Evolutionary conservation across 2,797 vertebrate species (phyloP).

Genomic region (Rhinogobio ventralis): DNA sequence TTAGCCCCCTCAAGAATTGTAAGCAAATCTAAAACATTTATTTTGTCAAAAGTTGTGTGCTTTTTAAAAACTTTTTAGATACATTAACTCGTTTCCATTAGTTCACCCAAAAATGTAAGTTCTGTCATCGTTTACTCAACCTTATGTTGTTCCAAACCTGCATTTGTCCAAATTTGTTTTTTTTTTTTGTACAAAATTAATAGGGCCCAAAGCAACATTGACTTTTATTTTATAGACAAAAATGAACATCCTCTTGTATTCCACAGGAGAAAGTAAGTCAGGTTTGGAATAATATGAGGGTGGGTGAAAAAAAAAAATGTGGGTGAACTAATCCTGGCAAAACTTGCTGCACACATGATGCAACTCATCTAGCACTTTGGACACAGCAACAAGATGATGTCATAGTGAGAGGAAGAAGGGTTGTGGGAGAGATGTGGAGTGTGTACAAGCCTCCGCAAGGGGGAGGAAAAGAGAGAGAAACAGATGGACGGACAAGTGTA

Average conservation of each 20-base stretch:
- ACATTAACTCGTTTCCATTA: not conserved
- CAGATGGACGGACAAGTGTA: conserved; percentile 32
- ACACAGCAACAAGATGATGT: conserved; percentile 1
- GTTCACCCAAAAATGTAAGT: too few relatives aligned
- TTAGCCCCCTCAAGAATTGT: not conserved
- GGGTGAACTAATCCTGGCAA: not conserved
- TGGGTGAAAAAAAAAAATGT: not conserved
- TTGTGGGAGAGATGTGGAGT: conserved; percentile 44
- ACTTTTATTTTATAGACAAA: not conserved
- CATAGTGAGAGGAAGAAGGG: conserved; percentile 41
- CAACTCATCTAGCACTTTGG: conserved; percentile 7
- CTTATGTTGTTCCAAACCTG: not conserved
- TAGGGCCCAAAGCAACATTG: not conserved
- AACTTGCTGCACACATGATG: conserved; percentile 16
- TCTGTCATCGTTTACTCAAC: not conserved
- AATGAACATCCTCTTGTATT: not conserved
- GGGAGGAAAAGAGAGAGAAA: conserved; percentile 54
- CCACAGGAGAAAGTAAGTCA: not conserved
- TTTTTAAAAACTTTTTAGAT: not conserved
- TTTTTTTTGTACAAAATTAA: not conserved
- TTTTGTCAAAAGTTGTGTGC: not conserved
- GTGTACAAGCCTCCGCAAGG: conserved; percentile 48
- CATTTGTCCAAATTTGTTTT: not conserved
- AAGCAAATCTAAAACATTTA: not conserved
- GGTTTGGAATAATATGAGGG: not conserved